Conservation (phyloP, 1,140 invertebrate species). For the Sarcophaga bullata region DNA sequence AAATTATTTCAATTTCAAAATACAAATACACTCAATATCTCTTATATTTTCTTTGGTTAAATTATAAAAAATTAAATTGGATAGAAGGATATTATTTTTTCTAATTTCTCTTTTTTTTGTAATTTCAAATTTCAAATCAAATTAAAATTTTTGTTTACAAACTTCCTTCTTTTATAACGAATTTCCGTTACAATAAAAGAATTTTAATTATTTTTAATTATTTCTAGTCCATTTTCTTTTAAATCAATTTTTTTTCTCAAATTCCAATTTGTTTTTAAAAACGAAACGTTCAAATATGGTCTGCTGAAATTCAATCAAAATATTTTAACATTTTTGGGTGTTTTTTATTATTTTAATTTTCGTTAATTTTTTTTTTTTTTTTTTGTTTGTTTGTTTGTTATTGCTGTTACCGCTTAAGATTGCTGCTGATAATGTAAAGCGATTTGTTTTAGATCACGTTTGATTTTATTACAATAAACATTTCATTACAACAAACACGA, state of each 20-base stretch:
- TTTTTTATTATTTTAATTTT: constrained; percentile 14
- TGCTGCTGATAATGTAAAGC: not conserved
- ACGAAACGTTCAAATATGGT: not conserved
- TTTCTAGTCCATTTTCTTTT: too few relatives aligned
- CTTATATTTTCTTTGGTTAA: not conserved
- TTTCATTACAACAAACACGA: constrained; percentile 26
- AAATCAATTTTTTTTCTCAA: not conserved
- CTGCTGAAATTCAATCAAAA: not conserved
- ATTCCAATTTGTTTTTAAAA: not conserved
- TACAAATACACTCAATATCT: not conserved
- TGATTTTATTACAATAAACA: constrained; percentile 35
- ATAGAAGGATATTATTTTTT: not conserved
- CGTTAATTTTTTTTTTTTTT: constrained; percentile 23
- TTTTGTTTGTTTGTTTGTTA: constrained; percentile 21
- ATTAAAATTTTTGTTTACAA: too few relatives aligned
- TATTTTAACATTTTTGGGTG: not conserved
- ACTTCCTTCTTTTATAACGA: too few relatives aligned
- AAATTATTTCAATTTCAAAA: not conserved
- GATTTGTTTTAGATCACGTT: constrained; percentile 25
- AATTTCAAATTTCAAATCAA: not conserved
- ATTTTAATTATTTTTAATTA: too few relatives aligned
- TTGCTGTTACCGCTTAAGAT: not conserved
- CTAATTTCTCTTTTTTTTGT: not conserved
- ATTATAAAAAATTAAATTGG: not conserved
- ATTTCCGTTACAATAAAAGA: too few relatives aligned